Base-by-base conservation (phyloP, 2,888 invertebrate species). In the Calliphora vomitoria region DNA sequence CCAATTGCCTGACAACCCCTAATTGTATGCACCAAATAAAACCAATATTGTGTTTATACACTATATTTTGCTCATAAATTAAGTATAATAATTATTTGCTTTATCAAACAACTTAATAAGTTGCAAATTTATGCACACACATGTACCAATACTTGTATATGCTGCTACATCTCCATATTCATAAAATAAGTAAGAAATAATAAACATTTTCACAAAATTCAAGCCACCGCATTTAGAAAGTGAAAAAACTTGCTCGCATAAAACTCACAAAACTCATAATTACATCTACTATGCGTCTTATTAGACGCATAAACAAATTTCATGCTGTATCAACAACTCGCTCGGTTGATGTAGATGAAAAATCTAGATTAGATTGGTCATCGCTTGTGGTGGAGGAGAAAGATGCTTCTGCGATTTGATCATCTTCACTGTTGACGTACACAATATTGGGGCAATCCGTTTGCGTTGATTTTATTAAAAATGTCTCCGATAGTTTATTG, bases 381-480 rank as follows among this genome's bases (percentile, higher is more conserved):
- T 38, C 62, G 0, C 35, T 11, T 0, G 68, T 78, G 3, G 62
- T 64, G 11, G 66, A 71, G 15, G 75, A 62, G 0, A 18, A 55
- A 8, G 72, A 55, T 1, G 82, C 74, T n/a, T 74, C 82, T 8
- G 84, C 47, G 13, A n/a, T 35, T 74, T 84, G 78, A 41, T 81
- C 81, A 11, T 38, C 64, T 8, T 53, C 62, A 11, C 13, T 4
- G 50, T 0, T 53, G 6, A 31, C 15, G 4, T 50, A 13, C n/a
- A 38, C 8, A 11, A 68, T 10, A 8, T 76, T 85, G 8, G 91
- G 91, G 50, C 93, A 93, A 25, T 87, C 88, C 13, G 87, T 90
- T 82, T 92, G 93, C 11, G 85, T 44, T 13, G 91, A 93, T 13
- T 89, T 79, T 66, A 92, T 90, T 53, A 93, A 88, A 80, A 91